Conservation (phyloP, 1,140 invertebrate species). For the Neomicropteryx cornuta region DNA sequence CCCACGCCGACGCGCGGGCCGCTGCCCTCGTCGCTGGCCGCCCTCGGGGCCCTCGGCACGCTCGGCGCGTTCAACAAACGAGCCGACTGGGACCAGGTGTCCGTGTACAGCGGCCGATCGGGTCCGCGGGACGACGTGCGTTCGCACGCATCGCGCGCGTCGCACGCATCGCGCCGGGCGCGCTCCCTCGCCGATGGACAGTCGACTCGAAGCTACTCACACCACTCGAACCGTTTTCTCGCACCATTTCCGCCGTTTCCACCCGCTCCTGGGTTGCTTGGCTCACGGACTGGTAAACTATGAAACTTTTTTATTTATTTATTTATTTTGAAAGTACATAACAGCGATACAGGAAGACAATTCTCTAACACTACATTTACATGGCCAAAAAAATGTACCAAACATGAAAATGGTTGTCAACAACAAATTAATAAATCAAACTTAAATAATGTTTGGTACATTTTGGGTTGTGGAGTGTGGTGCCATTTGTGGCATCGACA, state of each 20-base stretch:
- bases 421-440: no score
- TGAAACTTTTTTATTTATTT: no score
- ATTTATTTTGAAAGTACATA: no score
- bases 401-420: no score
- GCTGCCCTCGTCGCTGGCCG: constrained; percentile 71
- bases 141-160: constrained; percentile 59
- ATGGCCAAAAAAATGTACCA: no score
- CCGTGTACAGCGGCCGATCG: constrained; percentile 80
- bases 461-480: no score
- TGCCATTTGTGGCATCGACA: no score
- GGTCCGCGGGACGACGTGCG: constrained; percentile 76
- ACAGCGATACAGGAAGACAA: no score
- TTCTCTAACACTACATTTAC: no score
- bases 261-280: constrained; percentile 63
- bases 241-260: constrained; percentile 52
- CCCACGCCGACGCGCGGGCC: constrained; percentile 63
- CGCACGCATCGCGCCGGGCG: constrained; percentile 42
- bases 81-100: constrained; percentile 90
- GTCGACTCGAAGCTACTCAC: constrained; percentile 75
- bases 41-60: constrained; percentile 55
- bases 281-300: constrained; percentile 58
- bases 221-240: constrained; percentile 65
- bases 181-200: constrained; percentile 72
- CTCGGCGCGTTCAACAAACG: constrained; percentile 68
- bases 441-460: no score